Percentiles rank a stretch among this genome's conserved stretches.
Evolutionary conservation across 2,888 invertebrate species (phyloP).

Genomic region (Agrilus mali): DNA sequence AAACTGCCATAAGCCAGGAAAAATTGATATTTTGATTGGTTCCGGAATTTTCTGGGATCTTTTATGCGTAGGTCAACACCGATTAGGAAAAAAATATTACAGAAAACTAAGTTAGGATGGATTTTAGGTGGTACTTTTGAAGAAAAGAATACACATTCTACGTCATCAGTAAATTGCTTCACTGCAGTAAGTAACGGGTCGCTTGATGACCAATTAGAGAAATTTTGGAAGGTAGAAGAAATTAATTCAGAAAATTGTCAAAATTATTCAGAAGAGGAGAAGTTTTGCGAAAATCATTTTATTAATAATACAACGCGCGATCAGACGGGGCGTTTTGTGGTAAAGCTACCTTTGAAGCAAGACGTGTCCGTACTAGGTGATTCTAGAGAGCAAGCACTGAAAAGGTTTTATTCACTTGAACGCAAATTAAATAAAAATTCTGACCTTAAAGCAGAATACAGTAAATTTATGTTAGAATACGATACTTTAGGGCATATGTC

Average conservation of each 20-base stretch:
- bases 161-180: too few species aligned
- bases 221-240: neutral
- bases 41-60: neutral
- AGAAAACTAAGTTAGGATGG: neutral
- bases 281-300: neutral
- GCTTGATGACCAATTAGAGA: neutral
- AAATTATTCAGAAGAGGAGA: neutral
- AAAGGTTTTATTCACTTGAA: neutral
- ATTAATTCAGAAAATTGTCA: neutral
- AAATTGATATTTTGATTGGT: slow-evolving; percentile 1
- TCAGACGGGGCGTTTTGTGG: neutral
- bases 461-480: neutral
- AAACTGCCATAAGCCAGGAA: neutral
- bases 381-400: neutral
- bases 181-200: too few species aligned
- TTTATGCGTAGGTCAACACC: neutral
- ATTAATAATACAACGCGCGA: neutral
- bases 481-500: neutral
- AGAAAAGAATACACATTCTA: too few species aligned
- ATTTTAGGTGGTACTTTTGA: neutral
- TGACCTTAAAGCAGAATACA: neutral
- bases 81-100: neutral
- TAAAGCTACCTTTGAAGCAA: neutral
- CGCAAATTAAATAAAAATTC: neutral
- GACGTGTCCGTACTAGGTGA: neutral